Conservation (phyloP, 2,797 vertebrate species). For the Champsocephalus gunnari region DNA sequence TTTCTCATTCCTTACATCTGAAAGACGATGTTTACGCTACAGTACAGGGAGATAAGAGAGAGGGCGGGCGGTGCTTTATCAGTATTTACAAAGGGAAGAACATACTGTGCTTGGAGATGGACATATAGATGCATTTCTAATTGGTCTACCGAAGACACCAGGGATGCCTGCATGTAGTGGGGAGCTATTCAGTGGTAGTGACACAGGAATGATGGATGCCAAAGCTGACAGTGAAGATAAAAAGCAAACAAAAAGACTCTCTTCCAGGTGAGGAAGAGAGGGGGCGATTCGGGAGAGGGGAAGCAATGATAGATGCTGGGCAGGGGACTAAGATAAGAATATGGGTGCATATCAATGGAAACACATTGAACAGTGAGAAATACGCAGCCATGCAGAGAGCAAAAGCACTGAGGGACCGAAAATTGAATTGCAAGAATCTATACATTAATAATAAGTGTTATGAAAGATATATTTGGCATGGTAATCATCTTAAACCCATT, state of each 20-base stretch:
- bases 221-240: constrained; percentile 66
- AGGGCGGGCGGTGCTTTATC: constrained; percentile 60
- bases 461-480: background rate
- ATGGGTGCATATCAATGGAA: constrained; percentile 59
- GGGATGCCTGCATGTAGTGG: constrained; percentile 19
- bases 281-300: constrained; percentile 34
- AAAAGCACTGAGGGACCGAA: background rate
- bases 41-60: constrained; percentile 59
- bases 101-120: constrained; percentile 71
- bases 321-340: constrained; percentile 57
- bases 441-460: constrained; percentile 17
- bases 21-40: constrained; percentile 48
- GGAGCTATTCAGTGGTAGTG: constrained; percentile 38
- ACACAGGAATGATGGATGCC: constrained; percentile 62
- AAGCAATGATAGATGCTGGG: constrained; percentile 49
- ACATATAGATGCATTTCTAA: constrained; percentile 80
- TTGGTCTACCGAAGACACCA: constrained; percentile 48
- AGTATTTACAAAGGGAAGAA: constrained; percentile 67
- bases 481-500: background rate
- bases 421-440: background rate
- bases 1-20: constrained; percentile 44
- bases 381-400: constrained; percentile 18
- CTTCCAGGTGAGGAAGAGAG: constrained; percentile 52
- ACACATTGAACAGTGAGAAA: constrained; percentile 57
- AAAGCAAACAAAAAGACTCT: constrained; percentile 42